Evolutionary conservation across 2,113 vertebrate species (phyloP), one percentile per base, ranked within the genome.

Genomic region (Serilophus lunatus): DNA sequence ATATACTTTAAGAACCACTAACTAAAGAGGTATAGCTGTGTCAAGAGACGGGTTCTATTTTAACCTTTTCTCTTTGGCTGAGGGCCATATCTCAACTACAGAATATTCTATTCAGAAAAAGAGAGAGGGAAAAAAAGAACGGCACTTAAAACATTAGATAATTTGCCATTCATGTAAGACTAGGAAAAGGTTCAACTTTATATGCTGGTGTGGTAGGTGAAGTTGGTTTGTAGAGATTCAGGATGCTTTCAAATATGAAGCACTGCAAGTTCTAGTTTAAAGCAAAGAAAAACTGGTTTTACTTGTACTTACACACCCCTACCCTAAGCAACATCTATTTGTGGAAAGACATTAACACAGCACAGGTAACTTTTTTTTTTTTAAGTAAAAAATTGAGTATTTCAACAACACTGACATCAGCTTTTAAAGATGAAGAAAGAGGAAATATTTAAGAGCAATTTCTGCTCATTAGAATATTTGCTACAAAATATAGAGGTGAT

Each of bases 201-300:
- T 74, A 28, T 9, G 4, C 28, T 64, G 7, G 0, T 56, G 18
- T 47, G 61, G 49, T 60, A 81, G 18, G 28, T 40, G 47, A 86
- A 28, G 25, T 56, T 78, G 24, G 19, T 68, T 94, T 74, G 29
- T 19, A 80, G 42, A 74, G 33, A 51, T 61, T 70, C 50, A 66
- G 47, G 42, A 74, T 81, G 59, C 64, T 91, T 19, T 85, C 3
- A 35, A 59, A 25, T 18, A 25, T 15, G 33, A 85, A 66, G 28
- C 26, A 79, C 51, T 75, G 17, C 7, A 91, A 82, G 15, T 57
- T 93, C 71, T 26, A 91, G 38, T 75, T 25, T 79, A 82, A 82
- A 95, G 78, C 29, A 74, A 79, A 85, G 24, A 20, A 69, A 93
- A 93, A 74, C 88, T 82, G 64, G 72, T 96, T 96, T 61, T 92